phyloP scores from a whole-genome alignment of 1,140 invertebrate species.

The Melanaphis sacchari region DNA sequence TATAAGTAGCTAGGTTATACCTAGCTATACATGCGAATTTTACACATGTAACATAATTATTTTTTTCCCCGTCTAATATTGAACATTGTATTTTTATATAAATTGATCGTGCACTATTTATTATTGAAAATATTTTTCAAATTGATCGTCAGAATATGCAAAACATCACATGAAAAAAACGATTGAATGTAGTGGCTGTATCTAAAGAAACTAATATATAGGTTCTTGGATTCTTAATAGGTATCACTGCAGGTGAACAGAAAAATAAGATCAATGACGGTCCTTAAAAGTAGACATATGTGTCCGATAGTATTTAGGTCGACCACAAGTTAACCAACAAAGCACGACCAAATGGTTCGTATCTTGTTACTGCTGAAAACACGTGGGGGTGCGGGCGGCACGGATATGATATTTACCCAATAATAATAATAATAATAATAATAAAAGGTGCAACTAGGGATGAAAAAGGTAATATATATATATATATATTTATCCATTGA shows the following conservation, averaged over 20 bases:
- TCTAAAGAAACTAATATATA: slow-evolving; percentile 13
- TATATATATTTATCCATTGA: background rate
- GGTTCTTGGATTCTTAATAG: slow-evolving; percentile 7
- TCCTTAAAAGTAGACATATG: slow-evolving; percentile 56
- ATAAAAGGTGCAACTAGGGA: slow-evolving; percentile 48
- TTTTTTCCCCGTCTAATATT: background rate
- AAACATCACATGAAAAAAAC: slow-evolving; percentile 1
- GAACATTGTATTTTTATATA: slow-evolving; percentile 1
- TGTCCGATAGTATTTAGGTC: slow-evolving; percentile 50
- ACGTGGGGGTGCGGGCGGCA: background rate
- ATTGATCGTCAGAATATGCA: slow-evolving; percentile 36
- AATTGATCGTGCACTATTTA: background rate
- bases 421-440: slow-evolving; percentile 2
- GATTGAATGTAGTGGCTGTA: background rate
- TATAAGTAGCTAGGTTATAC: background rate
- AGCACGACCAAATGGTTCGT: slow-evolving; percentile 45
- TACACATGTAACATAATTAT: background rate
- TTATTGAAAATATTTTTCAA: background rate
- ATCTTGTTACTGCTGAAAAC: slow-evolving; percentile 23
- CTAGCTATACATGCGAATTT: background rate
- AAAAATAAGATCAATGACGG: slow-evolving; percentile 44
- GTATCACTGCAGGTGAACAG: slow-evolving; percentile 15
- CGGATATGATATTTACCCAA: slow-evolving; percentile 51
- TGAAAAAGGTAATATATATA: slow-evolving; percentile 43
- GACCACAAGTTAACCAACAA: slow-evolving; percentile 53